Evolutionary conservation across 1,140 invertebrate species (phyloP).

Genomic region (Coenobita brevimanus): DNA sequence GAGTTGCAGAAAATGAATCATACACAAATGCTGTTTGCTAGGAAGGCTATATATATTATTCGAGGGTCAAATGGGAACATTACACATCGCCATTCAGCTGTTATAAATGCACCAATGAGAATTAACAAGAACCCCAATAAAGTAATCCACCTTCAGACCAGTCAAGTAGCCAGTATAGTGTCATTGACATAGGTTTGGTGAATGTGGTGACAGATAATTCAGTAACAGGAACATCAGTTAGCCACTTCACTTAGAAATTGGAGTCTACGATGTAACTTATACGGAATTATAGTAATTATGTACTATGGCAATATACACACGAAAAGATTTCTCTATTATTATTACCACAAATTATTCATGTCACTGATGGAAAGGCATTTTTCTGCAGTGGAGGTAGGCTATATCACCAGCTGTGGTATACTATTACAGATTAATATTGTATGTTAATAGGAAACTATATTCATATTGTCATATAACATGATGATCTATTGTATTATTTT

Average conservation of each 20-base stretch:
- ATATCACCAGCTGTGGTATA: conserved; percentile 13
- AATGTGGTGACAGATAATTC: conserved; percentile 46
- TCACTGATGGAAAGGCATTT: not conserved
- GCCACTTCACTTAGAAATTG: conserved; percentile 12
- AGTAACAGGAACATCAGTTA: conserved; percentile 29
- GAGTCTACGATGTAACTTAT: no score
- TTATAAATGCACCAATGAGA: conserved; percentile 34
- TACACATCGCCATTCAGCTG: conserved; percentile 48
- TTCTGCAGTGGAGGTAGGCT: conserved; percentile 10
- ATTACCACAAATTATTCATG: no score
- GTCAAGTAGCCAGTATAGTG: conserved; percentile 30
- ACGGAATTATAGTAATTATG: no score
- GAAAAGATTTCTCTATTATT: no score
- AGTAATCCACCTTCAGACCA: conserved; percentile 8
- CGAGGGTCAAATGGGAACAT: conserved; percentile 49
- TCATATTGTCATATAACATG: conserved; percentile 23
- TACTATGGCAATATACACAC: no score
- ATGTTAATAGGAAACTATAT: conserved; percentile 5
- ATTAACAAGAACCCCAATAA: conserved; percentile 42
- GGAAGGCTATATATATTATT: conserved; percentile 48
- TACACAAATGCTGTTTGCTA: conserved; percentile 37
- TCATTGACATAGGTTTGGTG: conserved; percentile 17
- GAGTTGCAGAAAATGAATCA: conserved; percentile 44
- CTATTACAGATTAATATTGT: conserved; percentile 13
- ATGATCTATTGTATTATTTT: conserved; percentile 20